These are phyloP conservation scores for Aphidoletes aphidimyza DNA, from an alignment of 2,888 invertebrate genomes.

Conservation along the genomic window DNA sequence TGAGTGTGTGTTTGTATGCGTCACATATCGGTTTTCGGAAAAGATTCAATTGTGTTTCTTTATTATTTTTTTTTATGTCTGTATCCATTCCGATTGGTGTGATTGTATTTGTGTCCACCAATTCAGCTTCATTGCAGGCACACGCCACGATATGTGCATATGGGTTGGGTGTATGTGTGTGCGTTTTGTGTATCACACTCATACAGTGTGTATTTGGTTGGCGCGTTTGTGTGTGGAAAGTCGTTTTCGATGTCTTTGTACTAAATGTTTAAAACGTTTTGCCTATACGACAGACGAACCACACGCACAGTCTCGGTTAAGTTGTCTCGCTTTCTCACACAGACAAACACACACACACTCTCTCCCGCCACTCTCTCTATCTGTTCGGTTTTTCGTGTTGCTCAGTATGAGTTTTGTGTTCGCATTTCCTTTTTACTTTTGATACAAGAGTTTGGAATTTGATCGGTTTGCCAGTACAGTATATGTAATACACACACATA, in stretches of 20 bases:
- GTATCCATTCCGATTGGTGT: not conserved
- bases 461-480: not conserved
- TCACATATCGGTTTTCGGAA: not conserved
- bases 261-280: too few relatives aligned
- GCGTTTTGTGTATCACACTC: not conserved
- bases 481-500: not conserved
- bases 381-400: too few relatives aligned
- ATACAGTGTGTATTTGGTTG: not conserved
- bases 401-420: not conserved
- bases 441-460: not conserved
- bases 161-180: too few relatives aligned
- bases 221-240: too few relatives aligned
- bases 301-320: too few relatives aligned
- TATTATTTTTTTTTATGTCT: not conserved
- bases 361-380: not conserved
- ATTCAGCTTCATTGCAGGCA: not conserved
- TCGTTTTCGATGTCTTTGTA: too few relatives aligned
- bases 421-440: constrained; percentile 17
- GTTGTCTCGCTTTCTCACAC: too few relatives aligned
- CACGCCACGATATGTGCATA: too few relatives aligned
- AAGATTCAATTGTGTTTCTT: constrained; percentile 31
- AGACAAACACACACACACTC: not conserved
- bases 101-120: not conserved
- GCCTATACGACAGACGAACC: too few relatives aligned
- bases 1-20: not conserved